Percentiles rank a stretch among this genome's conserved stretches.
phyloP scores from a whole-genome alignment of 1,140 invertebrate species.

The Steinernema feltiae region DNA sequence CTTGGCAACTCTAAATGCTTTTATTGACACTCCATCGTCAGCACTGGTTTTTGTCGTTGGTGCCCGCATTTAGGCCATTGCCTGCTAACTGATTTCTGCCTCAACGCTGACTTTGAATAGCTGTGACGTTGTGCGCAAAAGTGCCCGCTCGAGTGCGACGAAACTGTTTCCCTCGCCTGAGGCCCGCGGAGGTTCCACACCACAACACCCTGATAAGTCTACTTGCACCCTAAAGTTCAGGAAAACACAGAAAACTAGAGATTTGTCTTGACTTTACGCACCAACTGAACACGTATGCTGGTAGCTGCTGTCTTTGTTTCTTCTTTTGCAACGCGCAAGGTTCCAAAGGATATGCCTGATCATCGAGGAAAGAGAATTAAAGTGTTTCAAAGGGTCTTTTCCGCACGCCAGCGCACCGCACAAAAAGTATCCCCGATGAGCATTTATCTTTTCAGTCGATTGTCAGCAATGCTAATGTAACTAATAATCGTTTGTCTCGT shows the following conservation, averaged over 20 bases:
- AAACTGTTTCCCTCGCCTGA: neutral
- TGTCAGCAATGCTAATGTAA: neutral
- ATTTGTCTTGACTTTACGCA: neutral
- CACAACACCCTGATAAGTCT: too few relatives aligned
- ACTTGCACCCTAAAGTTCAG: too few relatives aligned
- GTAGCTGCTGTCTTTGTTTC: neutral
- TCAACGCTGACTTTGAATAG: neutral
- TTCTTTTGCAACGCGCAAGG: neutral
- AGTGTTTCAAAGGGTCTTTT: neutral
- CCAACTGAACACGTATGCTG: too few relatives aligned
- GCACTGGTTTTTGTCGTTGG: neutral
- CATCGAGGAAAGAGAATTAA: neutral
- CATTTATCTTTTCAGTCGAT: neutral
- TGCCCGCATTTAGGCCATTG: neutral
- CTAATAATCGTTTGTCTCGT: neutral
- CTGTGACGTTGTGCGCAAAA: neutral
- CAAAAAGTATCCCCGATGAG: neutral
- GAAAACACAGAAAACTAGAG: too few relatives aligned
- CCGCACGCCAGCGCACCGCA: neutral
- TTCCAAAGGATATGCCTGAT: neutral
- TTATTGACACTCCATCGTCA: constrained; percentile 1
- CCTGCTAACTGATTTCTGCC: neutral
- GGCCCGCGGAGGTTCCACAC: neutral
- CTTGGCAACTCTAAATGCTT: constrained; percentile 8
- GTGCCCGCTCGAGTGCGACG: too few relatives aligned